phyloP scores from a whole-genome alignment of 2,888 invertebrate genomes.

The Drosophila planitibia region DNA sequence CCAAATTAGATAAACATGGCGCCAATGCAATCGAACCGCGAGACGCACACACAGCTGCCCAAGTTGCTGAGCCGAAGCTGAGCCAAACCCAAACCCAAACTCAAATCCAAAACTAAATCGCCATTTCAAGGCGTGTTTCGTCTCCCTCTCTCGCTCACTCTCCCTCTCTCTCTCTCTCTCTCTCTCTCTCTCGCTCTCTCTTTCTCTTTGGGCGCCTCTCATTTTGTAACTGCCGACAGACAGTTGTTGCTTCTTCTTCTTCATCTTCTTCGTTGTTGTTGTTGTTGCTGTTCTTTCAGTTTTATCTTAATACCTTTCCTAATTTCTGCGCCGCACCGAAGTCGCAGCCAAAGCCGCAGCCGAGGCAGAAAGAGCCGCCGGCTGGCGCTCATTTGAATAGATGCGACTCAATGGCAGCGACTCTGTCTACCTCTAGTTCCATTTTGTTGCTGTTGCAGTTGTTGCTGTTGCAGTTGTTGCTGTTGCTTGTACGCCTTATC shows the following conservation, averaged over 20 bases:
- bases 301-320: constrained; percentile 80
- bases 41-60: constrained; percentile 50
- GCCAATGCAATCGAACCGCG: constrained; percentile 83
- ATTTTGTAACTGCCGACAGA: constrained; percentile 34
- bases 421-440: constrained; percentile 32
- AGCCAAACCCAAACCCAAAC: constrained; percentile 2
- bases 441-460: constrained; percentile 22
- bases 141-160: neutral
- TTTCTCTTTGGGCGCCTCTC: constrained; percentile 13
- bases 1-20: constrained; percentile 85
- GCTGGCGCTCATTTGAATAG: constrained; percentile 75
- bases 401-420: constrained; percentile 21
- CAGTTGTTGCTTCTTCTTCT: constrained; percentile 6
- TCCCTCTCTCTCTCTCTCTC: constrained; percentile 4
- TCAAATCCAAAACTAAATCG: constrained; percentile 29
- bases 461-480: constrained; percentile 17
- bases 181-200: constrained; percentile 2
- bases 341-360: constrained; percentile 9
- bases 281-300: constrained; percentile 35
- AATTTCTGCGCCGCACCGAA: constrained; percentile 61
- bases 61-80: constrained; percentile 9
- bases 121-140: constrained; percentile 71
- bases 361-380: constrained; percentile 23
- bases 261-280: constrained; percentile 38
- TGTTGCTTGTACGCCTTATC: constrained; percentile 64